Conservation (phyloP, 1,140 invertebrate species). For the Drosophila albomicans region DNA sequence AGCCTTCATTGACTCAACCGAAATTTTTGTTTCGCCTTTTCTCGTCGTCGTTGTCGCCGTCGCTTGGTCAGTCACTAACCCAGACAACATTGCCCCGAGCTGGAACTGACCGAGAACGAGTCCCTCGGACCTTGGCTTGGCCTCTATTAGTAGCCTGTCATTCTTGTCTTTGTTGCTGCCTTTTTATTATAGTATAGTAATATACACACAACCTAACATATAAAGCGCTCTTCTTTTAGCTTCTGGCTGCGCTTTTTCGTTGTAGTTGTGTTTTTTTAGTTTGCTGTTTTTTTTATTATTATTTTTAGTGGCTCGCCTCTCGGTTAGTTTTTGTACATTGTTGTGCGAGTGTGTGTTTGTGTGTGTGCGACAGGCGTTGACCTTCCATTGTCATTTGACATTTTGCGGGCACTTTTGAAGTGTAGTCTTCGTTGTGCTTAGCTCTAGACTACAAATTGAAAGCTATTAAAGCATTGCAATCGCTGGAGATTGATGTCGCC, state of each 20-base stretch:
- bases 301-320: constrained; percentile 27
- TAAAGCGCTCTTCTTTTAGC: constrained; percentile 16
- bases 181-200: constrained; percentile 42
- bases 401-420: constrained; percentile 46
- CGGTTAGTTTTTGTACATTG: constrained; percentile 30
- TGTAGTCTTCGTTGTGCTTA: constrained; percentile 11
- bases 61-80: constrained; percentile 40
- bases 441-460: constrained; percentile 22
- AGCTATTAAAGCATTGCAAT: constrained; percentile 34
- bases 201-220: not conserved
- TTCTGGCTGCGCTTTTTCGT: constrained; percentile 44
- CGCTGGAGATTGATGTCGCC: constrained; percentile 16
- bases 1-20: constrained; percentile 44
- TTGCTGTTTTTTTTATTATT: constrained; percentile 22
- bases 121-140: constrained; percentile 45
- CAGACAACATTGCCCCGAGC: constrained; percentile 47
- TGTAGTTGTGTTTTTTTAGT: constrained; percentile 23
- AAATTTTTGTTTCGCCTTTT: constrained; percentile 38
- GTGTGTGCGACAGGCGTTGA: constrained; percentile 42
- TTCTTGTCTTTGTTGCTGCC: constrained; percentile 41
- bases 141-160: constrained; percentile 56
- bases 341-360: constrained; percentile 3
- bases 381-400: constrained; percentile 60
- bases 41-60: constrained; percentile 8
- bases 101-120: constrained; percentile 36